Base-by-base conservation (phyloP, 2,888 invertebrate genomes). In the Drosophila maculinotata region DNA sequence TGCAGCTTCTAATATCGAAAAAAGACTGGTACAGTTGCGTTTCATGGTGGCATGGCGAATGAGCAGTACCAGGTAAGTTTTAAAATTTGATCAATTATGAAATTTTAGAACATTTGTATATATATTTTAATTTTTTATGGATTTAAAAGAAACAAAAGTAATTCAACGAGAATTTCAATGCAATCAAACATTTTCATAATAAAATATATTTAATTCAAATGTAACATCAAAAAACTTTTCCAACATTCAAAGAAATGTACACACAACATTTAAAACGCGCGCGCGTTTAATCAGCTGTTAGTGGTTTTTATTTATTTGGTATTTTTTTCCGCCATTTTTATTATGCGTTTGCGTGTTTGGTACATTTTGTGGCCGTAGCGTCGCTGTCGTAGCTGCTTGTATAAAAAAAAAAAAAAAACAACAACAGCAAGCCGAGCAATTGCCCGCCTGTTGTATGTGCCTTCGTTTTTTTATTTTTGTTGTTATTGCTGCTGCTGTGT, bases 391-490 rank as follows among this genome's bases (percentile, higher is more conserved):
- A 36, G 52, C 15, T 59, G 31, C 44, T 49, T 25, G 10, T 36
- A 17, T 17, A 41, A 56, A 48, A 56, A 36, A 51, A 48, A 38
- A 45, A 47, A 41, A 41, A 64, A 35, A 65, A 44, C 39, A 58
- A 53, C 57, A 58, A 49, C 42, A 69, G 39, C 49, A 58, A 14
- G 45, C 25, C 56, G 26, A 56, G 42, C 62, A 68, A 58, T 72
- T 31, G 72, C 51, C 54, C 53, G 72, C 62, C 49, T 72, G 51
- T 63, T 73, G 68, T 72, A 52, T 54, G 58, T 72, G 73, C 58
- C 73, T 59, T 59, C 44, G 59, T 59, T 59, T 57, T 67, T 39
- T 52, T 33, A 23, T 57, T 39, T 9, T 39, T 63, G 23, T 60
- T 59, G 38, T 51, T 63, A 42, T 35, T 45, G 44, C 31, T 54